phyloP scores from a whole-genome alignment of 2,113 vertebrate species.

The Mionectes macconnelli region DNA sequence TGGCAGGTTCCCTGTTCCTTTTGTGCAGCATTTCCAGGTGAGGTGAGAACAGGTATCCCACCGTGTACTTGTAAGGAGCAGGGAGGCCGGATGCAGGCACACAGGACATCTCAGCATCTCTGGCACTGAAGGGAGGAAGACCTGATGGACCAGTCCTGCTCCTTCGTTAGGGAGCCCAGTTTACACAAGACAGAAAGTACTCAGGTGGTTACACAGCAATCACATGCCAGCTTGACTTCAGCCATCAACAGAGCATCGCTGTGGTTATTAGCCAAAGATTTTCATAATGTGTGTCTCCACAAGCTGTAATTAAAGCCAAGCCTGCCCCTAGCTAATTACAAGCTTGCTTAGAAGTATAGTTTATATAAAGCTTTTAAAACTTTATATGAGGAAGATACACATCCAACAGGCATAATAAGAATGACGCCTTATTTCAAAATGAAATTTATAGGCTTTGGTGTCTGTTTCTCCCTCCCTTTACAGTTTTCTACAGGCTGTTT shows the following conservation, averaged over 20 bases:
- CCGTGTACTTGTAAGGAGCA: background rate
- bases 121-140: background rate
- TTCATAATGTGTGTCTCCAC: constrained; percentile 40
- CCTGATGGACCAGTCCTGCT: background rate
- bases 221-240: constrained; percentile 28
- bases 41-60: background rate
- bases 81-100: background rate
- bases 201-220: background rate
- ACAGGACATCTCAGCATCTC: background rate
- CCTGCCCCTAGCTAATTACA: constrained; percentile 50
- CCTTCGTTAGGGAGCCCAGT: background rate
- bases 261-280: constrained; percentile 54
- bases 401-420: constrained; percentile 27
- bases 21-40: background rate
- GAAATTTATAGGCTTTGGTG: constrained; percentile 1
- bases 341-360: constrained; percentile 38
- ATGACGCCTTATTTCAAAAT: constrained; percentile 15
- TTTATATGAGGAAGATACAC: background rate
- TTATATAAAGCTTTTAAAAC: constrained; percentile 49
- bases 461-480: background rate
- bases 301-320: constrained; percentile 52
- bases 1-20: background rate
- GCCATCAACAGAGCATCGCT: background rate
- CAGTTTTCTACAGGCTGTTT: background rate
- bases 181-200: background rate